phyloP scores from a whole-genome alignment of 2,888 invertebrate species.

The Ichneumon xanthorius region DNA sequence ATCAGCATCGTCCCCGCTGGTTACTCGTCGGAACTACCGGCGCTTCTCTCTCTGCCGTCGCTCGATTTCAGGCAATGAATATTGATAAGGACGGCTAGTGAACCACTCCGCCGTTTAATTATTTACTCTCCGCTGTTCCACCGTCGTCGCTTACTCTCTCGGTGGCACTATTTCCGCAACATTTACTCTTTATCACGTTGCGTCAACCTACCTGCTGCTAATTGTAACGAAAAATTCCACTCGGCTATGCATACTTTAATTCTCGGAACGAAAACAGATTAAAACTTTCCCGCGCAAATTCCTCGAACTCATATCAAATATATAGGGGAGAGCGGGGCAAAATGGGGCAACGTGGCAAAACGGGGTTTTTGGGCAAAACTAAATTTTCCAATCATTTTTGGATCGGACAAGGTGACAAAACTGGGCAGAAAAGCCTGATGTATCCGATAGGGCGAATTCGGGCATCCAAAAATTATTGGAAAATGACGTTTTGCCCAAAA shows the following conservation, averaged over 20 bases:
- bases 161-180: slow-evolving; percentile 67
- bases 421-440: too few species aligned
- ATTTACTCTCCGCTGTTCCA: slow-evolving; percentile 68
- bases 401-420: too few species aligned
- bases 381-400: too few species aligned
- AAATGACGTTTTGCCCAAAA: too few species aligned
- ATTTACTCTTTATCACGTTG: slow-evolving; percentile 38
- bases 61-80: slow-evolving; percentile 75
- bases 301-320: not conserved
- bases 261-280: slow-evolving; percentile 9
- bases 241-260: slow-evolving; percentile 33
- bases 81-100: slow-evolving; percentile 73
- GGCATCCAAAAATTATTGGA: too few species aligned
- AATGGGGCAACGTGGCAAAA: too few species aligned
- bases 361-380: too few species aligned
- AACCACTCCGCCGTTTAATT: slow-evolving; percentile 73
- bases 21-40: slow-evolving; percentile 26
- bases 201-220: slow-evolving; percentile 47
- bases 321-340: too few species aligned
- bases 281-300: not conserved
- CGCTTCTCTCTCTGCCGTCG: slow-evolving; percentile 60
- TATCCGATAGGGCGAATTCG: too few species aligned
- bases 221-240: slow-evolving; percentile 38
- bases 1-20: slow-evolving; percentile 30
- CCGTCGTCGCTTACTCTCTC: slow-evolving; percentile 49